A percentile compares a stretch with the other conserved stretches of the same genome.
Evolutionary conservation across 2,888 invertebrate genomes (phyloP).

Genomic region (Labia minor): DNA sequence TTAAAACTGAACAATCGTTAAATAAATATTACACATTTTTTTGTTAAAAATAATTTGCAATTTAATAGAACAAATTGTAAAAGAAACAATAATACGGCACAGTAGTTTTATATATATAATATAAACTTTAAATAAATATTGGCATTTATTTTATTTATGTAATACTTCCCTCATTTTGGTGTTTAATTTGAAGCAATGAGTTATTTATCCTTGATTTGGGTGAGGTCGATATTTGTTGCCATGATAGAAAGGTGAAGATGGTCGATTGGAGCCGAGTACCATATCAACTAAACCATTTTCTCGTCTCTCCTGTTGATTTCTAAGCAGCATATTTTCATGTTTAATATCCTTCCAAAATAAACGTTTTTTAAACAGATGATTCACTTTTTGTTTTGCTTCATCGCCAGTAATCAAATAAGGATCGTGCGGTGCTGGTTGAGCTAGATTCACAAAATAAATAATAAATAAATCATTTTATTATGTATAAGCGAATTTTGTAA

Average conservation of each 20-base stretch:
- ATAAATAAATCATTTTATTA: background rate
- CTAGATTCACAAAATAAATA: background rate
- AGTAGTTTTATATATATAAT: too few relatives aligned
- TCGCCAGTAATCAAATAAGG: constrained; percentile 49
- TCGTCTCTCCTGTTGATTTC: constrained; percentile 48
- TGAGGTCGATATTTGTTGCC: background rate
- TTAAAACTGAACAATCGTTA: too few relatives aligned
- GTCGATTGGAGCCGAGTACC: constrained; percentile 49
- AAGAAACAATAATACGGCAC: too few relatives aligned
- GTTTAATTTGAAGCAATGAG: too few relatives aligned
- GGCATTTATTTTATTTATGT: too few relatives aligned
- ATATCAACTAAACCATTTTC: constrained; percentile 49
- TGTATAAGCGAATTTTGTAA: too few relatives aligned
- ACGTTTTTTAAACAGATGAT: constrained; percentile 44
- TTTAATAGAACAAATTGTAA: too few relatives aligned
- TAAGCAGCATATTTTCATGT: constrained; percentile 48
- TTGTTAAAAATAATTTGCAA: too few relatives aligned
- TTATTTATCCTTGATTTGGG: background rate
- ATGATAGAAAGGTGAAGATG: constrained; percentile 46
- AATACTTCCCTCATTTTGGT: too few relatives aligned
- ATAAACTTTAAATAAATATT: too few relatives aligned
- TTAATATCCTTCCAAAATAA: constrained; percentile 55
- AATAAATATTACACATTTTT: too few relatives aligned
- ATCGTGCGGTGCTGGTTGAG: constrained; percentile 34
- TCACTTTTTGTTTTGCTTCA: constrained; percentile 46